A percentile compares a stretch with the other conserved stretches of the same genome.
Evolutionary conservation across 2,888 invertebrate species (phyloP).

Genomic region (Omphaloscelis lunosa): DNA sequence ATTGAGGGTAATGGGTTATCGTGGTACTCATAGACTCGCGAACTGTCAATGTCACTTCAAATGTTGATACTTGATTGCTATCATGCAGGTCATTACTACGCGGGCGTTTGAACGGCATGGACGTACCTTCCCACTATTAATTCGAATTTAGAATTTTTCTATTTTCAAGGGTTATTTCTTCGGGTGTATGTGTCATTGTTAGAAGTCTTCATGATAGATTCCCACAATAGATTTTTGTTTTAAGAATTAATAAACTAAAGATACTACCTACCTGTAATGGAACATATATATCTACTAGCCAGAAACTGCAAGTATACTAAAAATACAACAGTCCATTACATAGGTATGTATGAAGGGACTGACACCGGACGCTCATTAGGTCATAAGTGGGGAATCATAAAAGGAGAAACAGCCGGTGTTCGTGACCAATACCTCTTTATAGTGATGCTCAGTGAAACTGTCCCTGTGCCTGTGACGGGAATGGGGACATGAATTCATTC

Average conservation of each 20-base stretch:
- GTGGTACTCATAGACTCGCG: constrained; percentile 27
- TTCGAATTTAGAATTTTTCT: not conserved
- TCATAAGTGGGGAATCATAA: constrained; percentile 72
- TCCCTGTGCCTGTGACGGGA: constrained; percentile 7
- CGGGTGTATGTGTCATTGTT: not conserved
- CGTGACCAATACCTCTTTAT: constrained; percentile 68
- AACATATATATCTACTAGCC: not conserved
- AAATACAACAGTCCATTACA: constrained; percentile 15
- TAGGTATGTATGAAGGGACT: constrained; percentile 43
- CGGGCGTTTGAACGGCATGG: not conserved
- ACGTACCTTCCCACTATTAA: not conserved
- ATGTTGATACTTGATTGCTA: constrained; percentile 41
- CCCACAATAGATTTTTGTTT: not conserved
- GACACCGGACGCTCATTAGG: constrained; percentile 70
- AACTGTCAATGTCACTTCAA: constrained; percentile 51
- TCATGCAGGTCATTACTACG: constrained; percentile 30
- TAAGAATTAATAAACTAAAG: not conserved
- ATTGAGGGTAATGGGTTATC: constrained; percentile 59
- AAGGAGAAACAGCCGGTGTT: constrained; percentile 61
- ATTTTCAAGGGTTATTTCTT: not conserved
- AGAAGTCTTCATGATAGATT: not conserved
- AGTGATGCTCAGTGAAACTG: constrained; percentile 62
- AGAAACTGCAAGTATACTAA: constrained; percentile 13
- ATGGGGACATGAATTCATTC: constrained; percentile 16
- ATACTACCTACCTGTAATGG: not conserved